phyloP scores from a whole-genome alignment of 2,113 vertebrate genomes.

The Cinclus mexicanus region DNA sequence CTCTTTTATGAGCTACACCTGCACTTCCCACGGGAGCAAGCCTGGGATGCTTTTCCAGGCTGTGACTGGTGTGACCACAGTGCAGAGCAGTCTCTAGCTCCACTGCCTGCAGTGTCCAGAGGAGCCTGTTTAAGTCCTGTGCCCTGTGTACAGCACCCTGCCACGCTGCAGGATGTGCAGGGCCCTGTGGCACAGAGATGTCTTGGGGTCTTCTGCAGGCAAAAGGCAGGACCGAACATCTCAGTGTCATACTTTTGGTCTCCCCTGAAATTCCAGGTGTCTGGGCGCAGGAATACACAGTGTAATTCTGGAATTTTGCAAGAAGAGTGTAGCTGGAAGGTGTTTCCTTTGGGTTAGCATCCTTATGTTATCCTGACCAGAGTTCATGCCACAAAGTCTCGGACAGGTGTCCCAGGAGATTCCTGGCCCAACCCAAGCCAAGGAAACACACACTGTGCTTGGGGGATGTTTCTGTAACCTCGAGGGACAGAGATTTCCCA shows the following conservation, averaged over 20 bases:
- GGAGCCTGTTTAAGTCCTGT: background rate
- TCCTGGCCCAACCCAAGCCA: background rate
- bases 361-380: background rate
- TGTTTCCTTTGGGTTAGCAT: background rate
- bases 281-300: background rate
- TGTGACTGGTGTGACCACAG: background rate
- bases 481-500: background rate
- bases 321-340: background rate
- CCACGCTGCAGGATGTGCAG: background rate
- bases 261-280: background rate
- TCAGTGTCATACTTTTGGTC: background rate
- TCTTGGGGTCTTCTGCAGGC: background rate
- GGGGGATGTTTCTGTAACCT: background rate
- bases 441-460: background rate
- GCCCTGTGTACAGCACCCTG: background rate
- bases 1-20: background rate
- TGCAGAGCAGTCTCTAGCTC: fast-evolving
- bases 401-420: background rate
- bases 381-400: background rate
- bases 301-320: background rate
- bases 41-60: background rate
- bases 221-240: background rate
- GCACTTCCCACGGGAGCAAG: background rate
- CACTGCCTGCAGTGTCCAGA: background rate
- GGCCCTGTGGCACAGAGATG: fast-evolving